A percentile compares a stretch with the other conserved stretches of the same genome.
These are phyloP conservation scores for Invenusta paracnida DNA, from an alignment of 2,888 invertebrate species.

Conservation along the genomic window DNA sequence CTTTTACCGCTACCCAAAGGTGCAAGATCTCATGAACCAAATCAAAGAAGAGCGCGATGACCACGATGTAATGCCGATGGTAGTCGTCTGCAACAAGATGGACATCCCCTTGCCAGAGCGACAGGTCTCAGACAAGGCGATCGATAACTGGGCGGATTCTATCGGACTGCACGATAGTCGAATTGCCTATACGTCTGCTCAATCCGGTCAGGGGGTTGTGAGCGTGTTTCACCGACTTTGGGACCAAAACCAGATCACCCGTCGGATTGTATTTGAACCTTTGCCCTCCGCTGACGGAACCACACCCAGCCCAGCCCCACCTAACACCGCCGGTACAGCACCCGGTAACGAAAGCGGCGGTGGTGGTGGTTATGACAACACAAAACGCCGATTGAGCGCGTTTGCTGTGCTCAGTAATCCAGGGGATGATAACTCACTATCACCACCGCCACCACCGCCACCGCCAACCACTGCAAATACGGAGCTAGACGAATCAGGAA, in stretches of 20 bases:
- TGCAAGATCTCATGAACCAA: not conserved
- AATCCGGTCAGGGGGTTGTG: not conserved
- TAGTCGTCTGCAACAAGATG: conserved; percentile 39
- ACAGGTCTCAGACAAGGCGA: not conserved
- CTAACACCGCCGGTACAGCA: not conserved
- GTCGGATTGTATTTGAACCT: not conserved
- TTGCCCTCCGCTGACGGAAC: not conserved
- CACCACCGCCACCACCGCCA: not conserved
- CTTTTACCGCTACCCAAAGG: too few relatives aligned
- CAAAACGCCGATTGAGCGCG: conserved; percentile 2
- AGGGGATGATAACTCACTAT: not conserved
- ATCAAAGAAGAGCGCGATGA: conserved; percentile 35
- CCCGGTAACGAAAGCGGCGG: too few relatives aligned
- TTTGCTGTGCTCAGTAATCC: not conserved
- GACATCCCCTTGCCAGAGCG: conserved; percentile 5
- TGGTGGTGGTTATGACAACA: not conserved
- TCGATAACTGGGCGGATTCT: not conserved
- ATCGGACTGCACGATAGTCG: not conserved
- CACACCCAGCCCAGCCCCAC: too few relatives aligned
- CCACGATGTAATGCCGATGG: not conserved
- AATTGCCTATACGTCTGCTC: not conserved
- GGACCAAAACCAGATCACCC: not conserved
- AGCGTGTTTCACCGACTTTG: not conserved
- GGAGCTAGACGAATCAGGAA: not conserved
- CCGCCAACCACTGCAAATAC: not conserved